A percentile compares a stretch with the other conserved stretches of the same genome.
Conservation (phyloP, 2,797 vertebrate species). For the Acanthiza pusilla region DNA sequence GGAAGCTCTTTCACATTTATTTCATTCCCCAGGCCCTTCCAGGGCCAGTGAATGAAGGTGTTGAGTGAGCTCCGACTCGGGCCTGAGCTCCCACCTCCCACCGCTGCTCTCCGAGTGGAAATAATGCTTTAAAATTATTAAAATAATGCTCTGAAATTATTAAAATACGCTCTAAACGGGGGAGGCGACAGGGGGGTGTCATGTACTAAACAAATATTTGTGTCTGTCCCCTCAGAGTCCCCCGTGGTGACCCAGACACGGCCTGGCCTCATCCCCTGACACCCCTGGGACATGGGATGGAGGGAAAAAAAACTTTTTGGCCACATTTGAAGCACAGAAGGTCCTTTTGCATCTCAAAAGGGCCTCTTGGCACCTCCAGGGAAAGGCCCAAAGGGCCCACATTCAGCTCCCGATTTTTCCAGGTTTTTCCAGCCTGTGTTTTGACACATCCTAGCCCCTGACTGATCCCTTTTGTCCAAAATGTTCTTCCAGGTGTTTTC, state of each 20-base stretch:
- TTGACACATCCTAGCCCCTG: background rate
- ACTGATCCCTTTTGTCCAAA: background rate
- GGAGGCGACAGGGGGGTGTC: no score
- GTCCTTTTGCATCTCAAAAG: constrained; percentile 29
- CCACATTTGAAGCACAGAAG: background rate
- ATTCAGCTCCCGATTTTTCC: background rate
- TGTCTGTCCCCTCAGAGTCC: background rate
- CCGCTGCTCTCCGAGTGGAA: background rate
- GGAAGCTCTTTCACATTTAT: background rate
- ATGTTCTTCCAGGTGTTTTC: background rate
- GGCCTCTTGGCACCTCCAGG: background rate
- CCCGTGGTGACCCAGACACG: background rate
- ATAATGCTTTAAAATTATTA: background rate
- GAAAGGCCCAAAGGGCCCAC: background rate
- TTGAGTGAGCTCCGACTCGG: background rate
- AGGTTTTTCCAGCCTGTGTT: background rate
- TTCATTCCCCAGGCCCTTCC: background rate
- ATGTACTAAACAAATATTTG: background rate
- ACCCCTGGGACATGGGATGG: background rate
- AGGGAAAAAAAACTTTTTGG: background rate
- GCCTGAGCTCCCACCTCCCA: background rate
- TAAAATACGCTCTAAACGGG: background rate
- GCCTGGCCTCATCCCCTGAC: background rate
- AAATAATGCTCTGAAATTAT: background rate
- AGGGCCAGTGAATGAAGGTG: background rate